Percentiles rank a stretch among this genome's conserved stretches.
Evolutionary conservation across 2,113 vertebrate species (phyloP).

Genomic region (Xenopus tropicalis): UCB_Xtro_10.0 CM004446.2:66389001-66389500

Average conservation of each 20-base stretch:
- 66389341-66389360: slow-evolving; percentile 48
- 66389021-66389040: slow-evolving; percentile 45
- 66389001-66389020: not conserved
- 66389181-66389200: slow-evolving; percentile 34
- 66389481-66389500: not conserved
- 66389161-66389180: slow-evolving; percentile 41
- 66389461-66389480: not conserved
- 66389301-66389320: slow-evolving; percentile 58
- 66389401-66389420: not conserved
- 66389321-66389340: slow-evolving; percentile 66
- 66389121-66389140: rapidly evolving
- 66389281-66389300: slow-evolving; percentile 43
- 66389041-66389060: slow-evolving; percentile 13
- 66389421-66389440: slow-evolving; percentile 2
- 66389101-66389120: not conserved
- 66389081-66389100: not conserved
- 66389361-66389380: not conserved
- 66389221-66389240: slow-evolving; percentile 41
- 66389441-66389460: not conserved
- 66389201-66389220: not conserved
- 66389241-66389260: slow-evolving; percentile 50
- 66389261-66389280: slow-evolving; percentile 33
- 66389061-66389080: slow-evolving; percentile 37
- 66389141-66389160: rapidly evolving
- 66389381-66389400: not conserved